A percentile compares a stretch with the other conserved stretches of the same genome.
Conservation (phyloP, 2,797 vertebrate species). For the Phrynocephalus guinanensis region DNA sequence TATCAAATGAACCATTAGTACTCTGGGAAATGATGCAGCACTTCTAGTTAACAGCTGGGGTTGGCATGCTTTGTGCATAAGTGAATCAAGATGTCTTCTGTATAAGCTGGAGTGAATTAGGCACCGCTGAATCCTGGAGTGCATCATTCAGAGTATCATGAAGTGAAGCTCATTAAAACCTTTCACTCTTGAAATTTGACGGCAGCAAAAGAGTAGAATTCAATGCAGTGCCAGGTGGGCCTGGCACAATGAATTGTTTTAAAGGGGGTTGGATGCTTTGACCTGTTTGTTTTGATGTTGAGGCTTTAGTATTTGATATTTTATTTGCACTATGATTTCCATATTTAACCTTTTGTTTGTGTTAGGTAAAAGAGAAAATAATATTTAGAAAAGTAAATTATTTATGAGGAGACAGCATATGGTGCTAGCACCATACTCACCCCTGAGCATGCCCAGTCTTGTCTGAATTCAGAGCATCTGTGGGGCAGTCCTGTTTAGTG, state of each 20-base stretch:
- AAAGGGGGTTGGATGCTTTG: background rate
- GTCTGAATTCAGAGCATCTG: too few relatives aligned
- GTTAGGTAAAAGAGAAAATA: background rate
- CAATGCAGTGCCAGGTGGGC: background rate
- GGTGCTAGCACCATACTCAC: too few relatives aligned
- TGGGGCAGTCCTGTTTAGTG: too few relatives aligned
- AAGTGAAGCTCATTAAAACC: slow-evolving; percentile 16
- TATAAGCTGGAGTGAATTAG: slow-evolving; percentile 1
- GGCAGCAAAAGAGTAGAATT: background rate
- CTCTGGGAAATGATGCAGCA: background rate
- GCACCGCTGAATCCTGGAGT: background rate
- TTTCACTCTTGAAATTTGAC: slow-evolving; percentile 6
- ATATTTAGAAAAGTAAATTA: background rate
- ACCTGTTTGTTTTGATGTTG: background rate
- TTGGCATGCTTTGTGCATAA: background rate
- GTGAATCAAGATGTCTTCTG: background rate
- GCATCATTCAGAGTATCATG: background rate
- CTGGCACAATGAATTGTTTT: background rate
- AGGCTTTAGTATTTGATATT: background rate
- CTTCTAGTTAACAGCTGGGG: background rate
- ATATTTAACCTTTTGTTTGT: background rate
- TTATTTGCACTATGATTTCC: background rate
- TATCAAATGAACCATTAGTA: slow-evolving; percentile 6
- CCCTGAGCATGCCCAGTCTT: too few relatives aligned
- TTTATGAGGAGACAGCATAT: too few relatives aligned